These are phyloP conservation scores for Solen grandis DNA, from an alignment of 1,140 invertebrate species.

Conservation along the genomic window DNA sequence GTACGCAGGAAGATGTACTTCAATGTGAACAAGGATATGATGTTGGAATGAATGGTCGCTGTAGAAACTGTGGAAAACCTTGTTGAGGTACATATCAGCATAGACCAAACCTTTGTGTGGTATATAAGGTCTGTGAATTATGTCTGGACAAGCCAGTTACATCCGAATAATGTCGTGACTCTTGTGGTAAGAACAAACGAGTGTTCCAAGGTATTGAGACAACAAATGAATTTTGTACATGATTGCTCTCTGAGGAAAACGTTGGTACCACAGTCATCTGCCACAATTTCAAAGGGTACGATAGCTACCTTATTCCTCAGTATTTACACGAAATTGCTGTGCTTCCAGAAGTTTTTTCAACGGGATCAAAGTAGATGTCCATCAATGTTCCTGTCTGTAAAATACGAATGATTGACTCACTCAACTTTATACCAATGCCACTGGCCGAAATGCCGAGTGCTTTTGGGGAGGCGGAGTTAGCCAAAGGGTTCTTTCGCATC, in stretches of 20 bases:
- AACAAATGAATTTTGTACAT: background rate
- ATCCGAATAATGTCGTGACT: background rate
- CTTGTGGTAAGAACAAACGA: constrained; percentile 4
- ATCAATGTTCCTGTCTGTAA: constrained; percentile 2
- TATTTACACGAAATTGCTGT: constrained; percentile 8
- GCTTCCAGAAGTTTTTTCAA: constrained; percentile 7
- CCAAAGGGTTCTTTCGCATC: constrained; percentile 45
- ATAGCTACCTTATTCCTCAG: constrained; percentile 16
- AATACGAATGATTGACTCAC: background rate
- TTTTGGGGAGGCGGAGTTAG: constrained; percentile 30
- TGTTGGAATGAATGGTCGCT: background rate
- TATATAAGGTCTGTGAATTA: constrained; percentile 53
- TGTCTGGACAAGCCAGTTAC: constrained; percentile 22
- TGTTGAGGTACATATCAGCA: constrained; percentile 47
- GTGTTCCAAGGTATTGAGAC: background rate
- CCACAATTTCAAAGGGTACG: constrained; percentile 8
- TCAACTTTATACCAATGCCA: constrained; percentile 45
- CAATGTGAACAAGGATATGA: constrained; percentile 12
- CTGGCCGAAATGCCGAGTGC: constrained; percentile 19
- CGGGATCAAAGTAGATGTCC: constrained; percentile 3
- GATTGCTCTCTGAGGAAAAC: background rate
- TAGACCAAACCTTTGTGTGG: constrained; percentile 52
- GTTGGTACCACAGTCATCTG: background rate
- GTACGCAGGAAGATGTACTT: constrained; percentile 3
- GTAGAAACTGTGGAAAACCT: constrained; percentile 30